Evolutionary conservation across 2,888 invertebrate species (phyloP).

Genomic region (Galerucella pusilla): DNA sequence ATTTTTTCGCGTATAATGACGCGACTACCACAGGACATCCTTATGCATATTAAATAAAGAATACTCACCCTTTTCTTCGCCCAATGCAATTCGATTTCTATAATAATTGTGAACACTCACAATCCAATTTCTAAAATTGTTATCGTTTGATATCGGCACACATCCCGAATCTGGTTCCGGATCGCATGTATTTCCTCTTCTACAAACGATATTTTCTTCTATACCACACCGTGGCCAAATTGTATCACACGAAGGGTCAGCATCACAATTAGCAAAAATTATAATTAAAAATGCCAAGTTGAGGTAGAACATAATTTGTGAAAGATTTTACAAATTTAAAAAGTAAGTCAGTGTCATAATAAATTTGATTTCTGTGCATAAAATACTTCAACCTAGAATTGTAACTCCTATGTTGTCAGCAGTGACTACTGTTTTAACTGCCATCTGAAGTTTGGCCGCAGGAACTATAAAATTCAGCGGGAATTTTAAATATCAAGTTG

Average conservation of each 20-base stretch:
- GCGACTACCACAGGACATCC: no score
- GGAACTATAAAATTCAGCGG: no score
- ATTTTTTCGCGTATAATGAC: no score
- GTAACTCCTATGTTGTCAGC: no score
- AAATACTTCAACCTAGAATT: no score
- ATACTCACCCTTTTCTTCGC: not conserved
- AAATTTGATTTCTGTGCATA: conserved; percentile 1
- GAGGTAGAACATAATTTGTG: not conserved
- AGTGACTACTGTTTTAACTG: no score
- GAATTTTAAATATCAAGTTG: no score
- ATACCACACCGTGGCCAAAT: not conserved
- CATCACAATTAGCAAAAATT: not conserved
- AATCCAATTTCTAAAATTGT: conserved; percentile 4
- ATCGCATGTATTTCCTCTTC: not conserved
- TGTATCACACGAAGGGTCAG: not conserved
- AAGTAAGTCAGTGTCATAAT: not conserved
- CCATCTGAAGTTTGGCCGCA: no score
- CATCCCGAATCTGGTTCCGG: not conserved
- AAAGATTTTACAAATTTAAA: not conserved
- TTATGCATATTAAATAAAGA: no score
- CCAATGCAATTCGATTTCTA: conserved; percentile 2
- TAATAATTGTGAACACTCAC: not conserved
- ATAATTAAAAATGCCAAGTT: not conserved
- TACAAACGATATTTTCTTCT: conserved; percentile 6
- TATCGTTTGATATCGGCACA: not conserved